phyloP scores from a whole-genome alignment of 2,797 vertebrate species.

The Staurois parvus region DNA sequence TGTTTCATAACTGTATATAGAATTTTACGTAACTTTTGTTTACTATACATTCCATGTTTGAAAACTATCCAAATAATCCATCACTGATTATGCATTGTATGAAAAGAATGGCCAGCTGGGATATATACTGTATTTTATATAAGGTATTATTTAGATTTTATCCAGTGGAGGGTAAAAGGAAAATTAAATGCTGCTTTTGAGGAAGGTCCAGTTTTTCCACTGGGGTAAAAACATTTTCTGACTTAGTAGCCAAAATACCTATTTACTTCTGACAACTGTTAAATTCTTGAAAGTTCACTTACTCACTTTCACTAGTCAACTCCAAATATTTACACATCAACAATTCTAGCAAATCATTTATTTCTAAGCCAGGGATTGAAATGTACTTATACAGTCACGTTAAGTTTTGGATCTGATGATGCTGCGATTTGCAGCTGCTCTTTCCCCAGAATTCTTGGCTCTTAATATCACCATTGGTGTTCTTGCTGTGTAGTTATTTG shows the following conservation, averaged over 20 bases:
- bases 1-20: neutral
- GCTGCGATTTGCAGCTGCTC: slow-evolving; percentile 33
- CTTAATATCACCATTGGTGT: slow-evolving; percentile 1
- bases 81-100: neutral
- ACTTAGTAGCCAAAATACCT: slow-evolving; percentile 6
- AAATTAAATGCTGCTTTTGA: slow-evolving; percentile 11
- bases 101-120: slow-evolving; percentile 6
- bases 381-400: slow-evolving; percentile 42
- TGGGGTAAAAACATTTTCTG: neutral
- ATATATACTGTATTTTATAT: slow-evolving; percentile 13
- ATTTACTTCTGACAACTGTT: slow-evolving; percentile 32
- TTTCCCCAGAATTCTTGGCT: slow-evolving; percentile 24
- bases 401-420: neutral
- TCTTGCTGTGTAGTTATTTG: slow-evolving; percentile 33
- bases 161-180: slow-evolving; percentile 7
- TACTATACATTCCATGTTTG: neutral
- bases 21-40: neutral
- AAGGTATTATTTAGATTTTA: slow-evolving; percentile 31
- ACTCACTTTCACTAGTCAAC: slow-evolving; percentile 14
- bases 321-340: slow-evolving; percentile 48
- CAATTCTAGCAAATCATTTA: slow-evolving; percentile 32
- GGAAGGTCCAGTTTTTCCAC: slow-evolving; percentile 3
- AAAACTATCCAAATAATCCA: neutral
- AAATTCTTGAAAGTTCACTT: slow-evolving; percentile 13
- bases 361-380: slow-evolving; percentile 18